phyloP scores from a whole-genome alignment of 2,113 vertebrate species.

The Suncus etruscus region DNA sequence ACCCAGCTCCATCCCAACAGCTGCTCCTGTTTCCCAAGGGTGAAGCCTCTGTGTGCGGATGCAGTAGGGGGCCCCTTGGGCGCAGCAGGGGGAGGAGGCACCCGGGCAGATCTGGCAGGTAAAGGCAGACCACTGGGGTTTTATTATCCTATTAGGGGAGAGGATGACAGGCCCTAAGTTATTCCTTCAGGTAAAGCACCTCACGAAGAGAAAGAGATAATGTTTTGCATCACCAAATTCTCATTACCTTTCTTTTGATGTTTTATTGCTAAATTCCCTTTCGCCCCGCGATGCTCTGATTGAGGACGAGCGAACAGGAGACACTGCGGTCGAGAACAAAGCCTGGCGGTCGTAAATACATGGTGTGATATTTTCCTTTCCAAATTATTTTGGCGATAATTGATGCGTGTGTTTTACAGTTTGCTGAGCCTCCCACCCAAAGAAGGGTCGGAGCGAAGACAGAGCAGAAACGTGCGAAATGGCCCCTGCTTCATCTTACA shows the following conservation, averaged over 20 bases:
- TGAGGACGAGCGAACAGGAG: conserved; percentile 13
- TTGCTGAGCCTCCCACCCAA: conserved; percentile 24
- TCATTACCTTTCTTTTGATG: conserved; percentile 62
- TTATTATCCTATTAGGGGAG: conserved; percentile 58
- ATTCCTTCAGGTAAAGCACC: conserved; percentile 41
- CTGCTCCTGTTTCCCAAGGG: no score
- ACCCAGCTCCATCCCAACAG: no score
- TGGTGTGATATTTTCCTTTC: conserved; percentile 38
- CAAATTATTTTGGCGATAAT: conserved; percentile 10
- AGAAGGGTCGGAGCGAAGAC: not conserved
- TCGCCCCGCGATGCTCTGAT: conserved; percentile 10
- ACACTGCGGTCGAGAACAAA: not conserved
- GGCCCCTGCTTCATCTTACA: conserved; percentile 18
- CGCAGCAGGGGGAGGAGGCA: no score
- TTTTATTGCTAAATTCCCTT: conserved; percentile 55
- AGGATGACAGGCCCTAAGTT: conserved; percentile 10
- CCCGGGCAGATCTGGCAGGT: no score
- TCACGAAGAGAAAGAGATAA: conserved; percentile 38
- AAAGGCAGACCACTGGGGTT: not conserved
- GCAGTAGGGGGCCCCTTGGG: no score
- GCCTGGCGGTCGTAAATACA: not conserved
- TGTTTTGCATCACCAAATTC: conserved; percentile 60
- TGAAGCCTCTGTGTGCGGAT: no score
- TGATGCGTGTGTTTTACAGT: not conserved
- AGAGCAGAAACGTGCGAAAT: not conserved